Percentiles rank a stretch among this genome's conserved stretches.
Evolutionary conservation across 2,113 vertebrate genomes (phyloP).

Genomic region (Ibidorhyncha struthersii): DNA sequence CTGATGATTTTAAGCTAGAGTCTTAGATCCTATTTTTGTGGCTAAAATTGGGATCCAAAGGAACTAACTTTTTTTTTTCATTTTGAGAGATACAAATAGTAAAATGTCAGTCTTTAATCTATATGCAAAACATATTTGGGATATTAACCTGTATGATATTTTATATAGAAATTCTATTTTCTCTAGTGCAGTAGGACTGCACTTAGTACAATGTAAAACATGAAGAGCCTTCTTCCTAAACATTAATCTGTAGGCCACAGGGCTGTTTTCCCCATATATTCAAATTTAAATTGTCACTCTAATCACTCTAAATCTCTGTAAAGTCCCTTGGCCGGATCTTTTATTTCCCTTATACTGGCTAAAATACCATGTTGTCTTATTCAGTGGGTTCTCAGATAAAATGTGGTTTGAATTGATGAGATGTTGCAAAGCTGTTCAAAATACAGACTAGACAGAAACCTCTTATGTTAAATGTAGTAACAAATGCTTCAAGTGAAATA

Average conservation of each 20-base stretch:
- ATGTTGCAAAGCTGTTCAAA: constrained; percentile 30
- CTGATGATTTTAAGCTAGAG: neutral
- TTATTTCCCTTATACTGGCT: neutral
- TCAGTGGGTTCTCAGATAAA: constrained; percentile 8
- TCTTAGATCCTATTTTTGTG: neutral
- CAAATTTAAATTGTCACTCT: constrained; percentile 25
- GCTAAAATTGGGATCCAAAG: neutral
- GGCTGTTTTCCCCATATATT: neutral
- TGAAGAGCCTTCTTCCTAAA: neutral
- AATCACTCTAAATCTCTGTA: neutral
- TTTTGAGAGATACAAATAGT: neutral
- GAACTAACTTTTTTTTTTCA: neutral
- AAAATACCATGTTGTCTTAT: neutral
- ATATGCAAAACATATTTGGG: neutral
- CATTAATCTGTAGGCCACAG: neutral
- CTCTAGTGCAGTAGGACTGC: neutral
- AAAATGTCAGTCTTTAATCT: neutral
- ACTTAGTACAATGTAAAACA: neutral
- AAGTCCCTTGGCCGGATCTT: neutral
- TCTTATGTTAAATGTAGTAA: neutral
- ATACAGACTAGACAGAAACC: neutral
- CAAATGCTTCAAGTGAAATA: constrained; percentile 4
- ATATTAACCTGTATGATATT: neutral
- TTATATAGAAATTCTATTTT: neutral
- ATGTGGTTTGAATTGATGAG: constrained; percentile 1